A percentile compares a stretch with the other conserved stretches of the same genome.
Conservation (phyloP, 1,140 invertebrate genomes). For the Semibalanus balanoides region DNA sequence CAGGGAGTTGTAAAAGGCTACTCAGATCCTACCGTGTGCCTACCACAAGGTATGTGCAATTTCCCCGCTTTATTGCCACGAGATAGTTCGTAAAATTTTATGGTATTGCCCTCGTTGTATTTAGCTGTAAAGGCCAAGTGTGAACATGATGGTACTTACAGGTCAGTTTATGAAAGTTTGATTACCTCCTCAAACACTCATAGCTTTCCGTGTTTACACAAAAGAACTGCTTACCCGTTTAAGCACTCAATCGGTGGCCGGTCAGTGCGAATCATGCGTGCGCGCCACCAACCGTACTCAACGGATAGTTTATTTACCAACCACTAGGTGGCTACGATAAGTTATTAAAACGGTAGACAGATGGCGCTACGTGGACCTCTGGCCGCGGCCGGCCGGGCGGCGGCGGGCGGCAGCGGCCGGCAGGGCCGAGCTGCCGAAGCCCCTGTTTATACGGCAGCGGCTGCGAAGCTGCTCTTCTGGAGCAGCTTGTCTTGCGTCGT, state of each 20-base stretch:
- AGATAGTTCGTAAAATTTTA: constrained; percentile 3
- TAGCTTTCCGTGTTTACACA: neutral
- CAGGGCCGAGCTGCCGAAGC: neutral
- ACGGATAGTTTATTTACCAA: neutral
- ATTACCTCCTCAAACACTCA: neutral
- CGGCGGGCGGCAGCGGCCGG: no score
- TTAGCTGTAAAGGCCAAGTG: neutral
- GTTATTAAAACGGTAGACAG: neutral
- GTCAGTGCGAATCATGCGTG: neutral
- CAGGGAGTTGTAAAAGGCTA: neutral
- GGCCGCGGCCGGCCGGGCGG: no score
- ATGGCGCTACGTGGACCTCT: neutral
- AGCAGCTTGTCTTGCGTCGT: neutral
- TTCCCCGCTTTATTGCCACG: neutral
- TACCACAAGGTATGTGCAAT: constrained; percentile 2
- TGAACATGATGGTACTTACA: neutral
- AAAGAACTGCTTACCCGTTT: neutral
- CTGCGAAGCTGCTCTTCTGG: no score
- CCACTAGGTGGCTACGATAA: neutral
- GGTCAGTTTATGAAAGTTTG: constrained; percentile 2
- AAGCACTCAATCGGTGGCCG: neutral
- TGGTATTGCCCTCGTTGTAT: constrained; percentile 1
- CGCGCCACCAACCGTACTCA: neutral
- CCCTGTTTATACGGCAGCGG: neutral
- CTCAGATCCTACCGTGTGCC: constrained; percentile 1